Evolutionary conservation across 2,113 vertebrate genomes (phyloP), one percentile per base, ranked within the genome.

Genomic region (Lepidothrix coronata): DNA sequence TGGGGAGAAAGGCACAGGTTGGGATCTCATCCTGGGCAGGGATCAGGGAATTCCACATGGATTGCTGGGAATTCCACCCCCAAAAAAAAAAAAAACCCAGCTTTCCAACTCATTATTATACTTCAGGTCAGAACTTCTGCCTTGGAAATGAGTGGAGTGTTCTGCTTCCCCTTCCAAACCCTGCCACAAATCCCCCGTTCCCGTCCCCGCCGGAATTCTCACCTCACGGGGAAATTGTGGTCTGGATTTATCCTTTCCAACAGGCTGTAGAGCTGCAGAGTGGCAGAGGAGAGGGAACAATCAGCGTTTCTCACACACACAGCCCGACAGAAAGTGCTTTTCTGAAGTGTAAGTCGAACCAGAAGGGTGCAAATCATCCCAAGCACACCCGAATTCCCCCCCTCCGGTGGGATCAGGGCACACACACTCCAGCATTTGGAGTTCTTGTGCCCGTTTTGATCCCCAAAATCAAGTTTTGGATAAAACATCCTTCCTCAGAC

Each of bases 141-240:
- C 83, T 44, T 24, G 25, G 23, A 63, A 80, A 75, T 15, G 10
- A 89, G 27, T 8, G 3, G 11, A 48, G 33, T 30, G 12, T 66
- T 57, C 55, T 46, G 41, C 14, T 78, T 39, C 11, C 22, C 41
- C 48, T 82, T 48, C 5, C 16, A 9, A 66, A 67, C 21, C 44
- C 51, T 5, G 7, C 44, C 20, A 22, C 27, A 67, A 63, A 76
- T 4, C 44, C 85, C 52, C 11, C 1, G 9, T 15, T 52, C 33
- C 88, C 70, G 19, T 8, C 49, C 12, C 21, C 71, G 84, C 62
- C 23, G 89, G 78, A 94, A 67, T 72, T 81, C 97, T 97, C 98
- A 99, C 99, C 99, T 99, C 46, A 99, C 99, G 25, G 99, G 99
- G 72, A 99, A 99, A 95, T 99, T 99, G 91, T 99, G 99, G 95